Percentiles rank a stretch among this genome's conserved stretches.
These are phyloP conservation scores for Zoanthus solanderi DNA, from an alignment of 92 coral and sea anemone species.

Conservation along the genomic window DNA sequence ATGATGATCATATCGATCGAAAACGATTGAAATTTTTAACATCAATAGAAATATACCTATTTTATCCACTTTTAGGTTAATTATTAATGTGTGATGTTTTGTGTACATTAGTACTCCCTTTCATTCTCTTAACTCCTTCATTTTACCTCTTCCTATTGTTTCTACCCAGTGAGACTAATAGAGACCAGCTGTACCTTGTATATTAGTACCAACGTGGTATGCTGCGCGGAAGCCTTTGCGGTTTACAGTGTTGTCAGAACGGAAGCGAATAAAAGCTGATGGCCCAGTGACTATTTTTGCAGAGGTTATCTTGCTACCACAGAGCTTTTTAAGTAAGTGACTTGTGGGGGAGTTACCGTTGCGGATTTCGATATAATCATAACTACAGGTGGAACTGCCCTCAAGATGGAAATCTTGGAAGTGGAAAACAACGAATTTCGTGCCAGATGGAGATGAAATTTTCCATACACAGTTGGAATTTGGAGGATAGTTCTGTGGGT, in stretches of 20 bases:
- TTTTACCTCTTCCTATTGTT: neutral
- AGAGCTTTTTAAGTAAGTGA: neutral
- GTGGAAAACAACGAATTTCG: neutral
- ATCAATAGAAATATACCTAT: no score
- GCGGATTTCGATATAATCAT: neutral
- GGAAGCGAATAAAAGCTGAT: slow-evolving; percentile 6
- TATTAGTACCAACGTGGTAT: neutral
- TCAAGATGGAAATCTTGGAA: neutral
- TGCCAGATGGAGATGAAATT: neutral
- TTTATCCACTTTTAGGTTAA: no score
- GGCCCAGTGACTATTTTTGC: neutral
- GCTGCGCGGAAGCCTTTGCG: slow-evolving; percentile 2
- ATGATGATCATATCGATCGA: no score
- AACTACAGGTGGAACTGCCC: neutral
- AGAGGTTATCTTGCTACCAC: neutral
- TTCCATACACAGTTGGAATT: neutral
- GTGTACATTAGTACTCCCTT: no score
- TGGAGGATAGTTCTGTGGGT: neutral
- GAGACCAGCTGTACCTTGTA: neutral
- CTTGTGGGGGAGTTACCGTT: neutral
- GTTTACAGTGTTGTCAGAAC: neutral
- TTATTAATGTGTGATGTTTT: no score
- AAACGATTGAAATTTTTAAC: no score
- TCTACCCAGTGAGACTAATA: neutral
- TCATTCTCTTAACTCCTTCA: no score